Conservation (phyloP, 2,113 vertebrate species). For the Thamnaconus septentrionalis region DNA sequence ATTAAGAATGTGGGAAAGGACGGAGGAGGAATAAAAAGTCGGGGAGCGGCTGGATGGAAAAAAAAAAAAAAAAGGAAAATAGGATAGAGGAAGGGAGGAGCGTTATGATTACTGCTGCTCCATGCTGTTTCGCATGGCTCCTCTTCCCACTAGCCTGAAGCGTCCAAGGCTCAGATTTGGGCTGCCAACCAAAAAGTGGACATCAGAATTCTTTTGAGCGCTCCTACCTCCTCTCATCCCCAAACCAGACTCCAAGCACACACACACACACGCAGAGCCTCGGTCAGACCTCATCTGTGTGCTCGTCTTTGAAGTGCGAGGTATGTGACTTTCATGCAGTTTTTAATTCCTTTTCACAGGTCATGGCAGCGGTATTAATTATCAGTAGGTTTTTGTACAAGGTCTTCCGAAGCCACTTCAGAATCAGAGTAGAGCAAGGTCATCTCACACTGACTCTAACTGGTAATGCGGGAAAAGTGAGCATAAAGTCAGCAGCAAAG, state of each 20-base stretch:
- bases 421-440: too few relatives aligned
- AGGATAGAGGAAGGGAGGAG: constrained; percentile 22
- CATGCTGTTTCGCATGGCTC: constrained; percentile 56
- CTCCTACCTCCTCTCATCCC: constrained; percentile 14
- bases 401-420: not conserved
- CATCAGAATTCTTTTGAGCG: constrained; percentile 64
- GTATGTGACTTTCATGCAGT: constrained; percentile 20
- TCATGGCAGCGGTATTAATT: constrained; percentile 35
- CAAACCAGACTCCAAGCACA: constrained; percentile 48
- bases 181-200: constrained; percentile 58
- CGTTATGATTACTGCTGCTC: constrained; percentile 57
- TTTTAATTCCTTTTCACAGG: constrained; percentile 23
- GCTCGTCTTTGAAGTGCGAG: constrained; percentile 49
- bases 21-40: not conserved
- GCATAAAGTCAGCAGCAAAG: too few relatives aligned
- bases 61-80: constrained; percentile 7
- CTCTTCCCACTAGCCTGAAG: constrained; percentile 57
- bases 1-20: not conserved
- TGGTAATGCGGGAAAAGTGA: too few relatives aligned
- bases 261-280: not conserved
- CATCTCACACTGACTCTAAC: too few relatives aligned
- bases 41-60: not conserved
- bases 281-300: not conserved
- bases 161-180: constrained; percentile 48
- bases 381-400: constrained; percentile 2